Evolutionary conservation across 2,888 invertebrate species (phyloP), one percentile per base, ranked within the genome.

Genomic region (Microplitis deprimator): DNA sequence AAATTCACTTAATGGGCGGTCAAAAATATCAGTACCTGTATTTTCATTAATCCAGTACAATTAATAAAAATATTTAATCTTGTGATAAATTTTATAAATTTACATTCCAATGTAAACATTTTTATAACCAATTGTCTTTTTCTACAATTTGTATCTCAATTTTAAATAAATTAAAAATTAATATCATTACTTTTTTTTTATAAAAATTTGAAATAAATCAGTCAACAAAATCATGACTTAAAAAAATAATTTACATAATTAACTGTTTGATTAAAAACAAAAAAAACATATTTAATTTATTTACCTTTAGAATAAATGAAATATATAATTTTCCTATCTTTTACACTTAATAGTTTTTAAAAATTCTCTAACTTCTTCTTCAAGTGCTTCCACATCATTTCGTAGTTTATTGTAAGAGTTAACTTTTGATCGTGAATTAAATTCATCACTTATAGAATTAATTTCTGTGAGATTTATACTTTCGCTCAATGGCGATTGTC

Each of bases 11-110:
- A 92, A 94, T 6, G 98, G 98, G 38, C 92, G 95, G 8, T 89
- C 92, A 1, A 94, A 93, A 86, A 88, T 97, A 79, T 90, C 89
- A 82, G 90, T 92, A 78, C 92, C 94, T 62, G 91, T 96, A 79
- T 93, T 95, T 92, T 94, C 96, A 81, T 90, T 97, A 74, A 90
- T 96, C 75, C 91, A 94, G 87, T 95, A 93, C 86, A 93, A 92
- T 61, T 86, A 80, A 83, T 17, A 68, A 50, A 64, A 16, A 67
- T 29, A n/a, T 13, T 38, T 20, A 67, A 67, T 7, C 3, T 29
- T 10, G 50, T 41, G 5, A 17, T 68, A 13, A 68, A 16, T 62
- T 41, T 40, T 39, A 59, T 61, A 41, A 68, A 68, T n/a, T n/a
- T 50, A 8, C 50, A 50, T 50, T 50, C 50, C 50, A 50, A 50